phyloP scores from a whole-genome alignment of 2,113 vertebrate genomes.

The Leucoraja erinaceus region DNA sequence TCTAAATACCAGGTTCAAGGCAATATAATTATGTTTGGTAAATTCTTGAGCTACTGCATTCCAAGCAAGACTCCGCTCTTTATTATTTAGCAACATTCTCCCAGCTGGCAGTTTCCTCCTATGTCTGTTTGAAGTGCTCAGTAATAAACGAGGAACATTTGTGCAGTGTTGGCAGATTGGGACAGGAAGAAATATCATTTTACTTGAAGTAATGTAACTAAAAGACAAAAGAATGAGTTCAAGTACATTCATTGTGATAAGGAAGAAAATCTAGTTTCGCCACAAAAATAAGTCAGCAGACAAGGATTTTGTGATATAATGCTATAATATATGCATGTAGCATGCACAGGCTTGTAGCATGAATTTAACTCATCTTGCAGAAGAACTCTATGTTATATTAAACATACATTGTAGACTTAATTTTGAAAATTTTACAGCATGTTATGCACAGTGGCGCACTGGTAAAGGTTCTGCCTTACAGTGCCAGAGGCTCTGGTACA shows the following conservation, averaged over 20 bases:
- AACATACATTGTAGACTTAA: background rate
- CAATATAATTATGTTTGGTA: background rate
- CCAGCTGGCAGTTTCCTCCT: background rate
- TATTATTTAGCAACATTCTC: background rate
- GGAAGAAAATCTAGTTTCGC: background rate
- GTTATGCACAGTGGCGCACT: background rate
- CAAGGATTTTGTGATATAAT: background rate
- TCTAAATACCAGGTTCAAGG: background rate
- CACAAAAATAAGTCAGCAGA: background rate
- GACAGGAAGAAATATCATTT: background rate
- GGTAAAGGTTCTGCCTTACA: too few species aligned
- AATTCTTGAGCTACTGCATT: background rate
- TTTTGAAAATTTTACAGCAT: background rate
- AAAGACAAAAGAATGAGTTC: background rate
- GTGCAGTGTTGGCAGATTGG: background rate
- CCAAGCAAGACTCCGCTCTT: background rate
- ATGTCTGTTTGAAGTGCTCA: background rate
- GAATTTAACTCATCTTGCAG: background rate
- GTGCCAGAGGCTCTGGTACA: too few species aligned
- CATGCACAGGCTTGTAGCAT: background rate
- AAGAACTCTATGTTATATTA: background rate
- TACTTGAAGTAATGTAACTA: background rate
- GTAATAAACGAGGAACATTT: background rate
- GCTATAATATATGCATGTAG: background rate
- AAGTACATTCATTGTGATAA: background rate